Percentiles rank a stretch among this genome's conserved stretches.
These are phyloP conservation scores for Sylvia borin DNA, from an alignment of 2,797 vertebrate species.

Conservation along the genomic window DNA sequence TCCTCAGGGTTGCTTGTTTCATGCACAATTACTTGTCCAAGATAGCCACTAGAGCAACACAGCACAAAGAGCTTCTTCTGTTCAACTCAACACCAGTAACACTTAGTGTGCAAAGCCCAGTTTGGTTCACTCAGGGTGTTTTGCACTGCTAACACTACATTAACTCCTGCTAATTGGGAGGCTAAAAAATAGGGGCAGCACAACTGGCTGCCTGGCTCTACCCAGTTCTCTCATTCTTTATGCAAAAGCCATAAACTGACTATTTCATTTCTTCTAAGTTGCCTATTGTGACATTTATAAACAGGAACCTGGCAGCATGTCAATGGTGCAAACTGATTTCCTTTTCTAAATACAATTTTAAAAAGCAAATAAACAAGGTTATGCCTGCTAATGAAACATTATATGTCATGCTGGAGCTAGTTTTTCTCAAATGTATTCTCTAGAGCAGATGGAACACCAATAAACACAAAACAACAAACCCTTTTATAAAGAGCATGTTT, in stretches of 20 bases:
- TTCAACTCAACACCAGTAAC: constrained; percentile 29
- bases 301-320: constrained; percentile 81
- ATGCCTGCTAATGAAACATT: constrained; percentile 81
- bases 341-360: constrained; percentile 82
- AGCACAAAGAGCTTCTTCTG: constrained; percentile 63
- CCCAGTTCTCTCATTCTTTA: constrained; percentile 65
- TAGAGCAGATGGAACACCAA: constrained; percentile 72
- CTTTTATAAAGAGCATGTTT: constrained; percentile 70
- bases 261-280: constrained; percentile 65
- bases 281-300: constrained; percentile 79
- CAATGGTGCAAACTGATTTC: constrained; percentile 82
- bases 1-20: constrained; percentile 55
- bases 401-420: constrained; percentile 75
- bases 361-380: constrained; percentile 83
- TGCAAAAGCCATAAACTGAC: constrained; percentile 71
- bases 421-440: constrained; percentile 73
- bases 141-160: background rate
- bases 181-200: constrained; percentile 26
- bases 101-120: background rate
- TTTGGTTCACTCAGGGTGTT: background rate
- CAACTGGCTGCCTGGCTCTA: constrained; percentile 33
- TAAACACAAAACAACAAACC: constrained; percentile 67
- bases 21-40: constrained; percentile 10
- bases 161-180: background rate
- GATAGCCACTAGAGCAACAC: constrained; percentile 22